A percentile compares a stretch with the other conserved stretches of the same genome.
phyloP scores from a whole-genome alignment of 2,113 vertebrate species.

The Haplotaxodon microlepis region DNA sequence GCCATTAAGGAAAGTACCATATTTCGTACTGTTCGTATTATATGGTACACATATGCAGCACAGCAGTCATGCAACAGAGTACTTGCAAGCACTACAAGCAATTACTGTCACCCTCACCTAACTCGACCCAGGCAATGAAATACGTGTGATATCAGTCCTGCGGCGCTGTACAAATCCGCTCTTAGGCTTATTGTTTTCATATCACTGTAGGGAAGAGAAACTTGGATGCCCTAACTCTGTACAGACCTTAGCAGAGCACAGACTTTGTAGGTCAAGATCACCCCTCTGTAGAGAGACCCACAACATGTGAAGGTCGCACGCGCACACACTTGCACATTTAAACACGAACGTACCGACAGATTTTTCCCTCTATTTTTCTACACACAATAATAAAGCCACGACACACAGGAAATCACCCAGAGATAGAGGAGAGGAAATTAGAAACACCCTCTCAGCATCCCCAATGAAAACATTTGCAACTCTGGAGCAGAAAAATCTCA shows the following conservation, averaged over 20 bases:
- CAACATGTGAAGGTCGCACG: not conserved
- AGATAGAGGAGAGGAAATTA: slow-evolving; percentile 68
- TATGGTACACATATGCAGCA: not conserved
- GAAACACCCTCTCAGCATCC: slow-evolving; percentile 67
- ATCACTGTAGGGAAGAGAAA: slow-evolving; percentile 35
- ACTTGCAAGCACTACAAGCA: not conserved
- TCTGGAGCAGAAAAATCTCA: slow-evolving; percentile 50
- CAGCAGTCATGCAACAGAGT: not conserved
- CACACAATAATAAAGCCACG: slow-evolving; percentile 29
- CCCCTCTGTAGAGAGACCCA: slow-evolving; percentile 12
- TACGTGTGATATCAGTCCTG: slow-evolving; percentile 25
- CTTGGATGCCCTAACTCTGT: slow-evolving; percentile 2
- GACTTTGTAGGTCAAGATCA: slow-evolving; percentile 28
- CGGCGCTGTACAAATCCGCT: slow-evolving; percentile 19
- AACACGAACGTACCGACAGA: not conserved
- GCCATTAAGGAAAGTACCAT: not conserved
- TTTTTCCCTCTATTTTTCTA: not conserved
- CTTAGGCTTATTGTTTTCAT: slow-evolving; percentile 36
- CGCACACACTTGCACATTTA: not conserved
- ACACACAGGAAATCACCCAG: slow-evolving; percentile 63
- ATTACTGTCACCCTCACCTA: not conserved
- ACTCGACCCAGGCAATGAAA: not conserved
- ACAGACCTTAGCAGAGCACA: slow-evolving; percentile 3
- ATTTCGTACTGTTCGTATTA: not conserved
- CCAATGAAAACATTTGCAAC: slow-evolving; percentile 68